phyloP scores from a whole-genome alignment of 2,113 vertebrate genomes.

The Ceratotherium simum region DNA sequence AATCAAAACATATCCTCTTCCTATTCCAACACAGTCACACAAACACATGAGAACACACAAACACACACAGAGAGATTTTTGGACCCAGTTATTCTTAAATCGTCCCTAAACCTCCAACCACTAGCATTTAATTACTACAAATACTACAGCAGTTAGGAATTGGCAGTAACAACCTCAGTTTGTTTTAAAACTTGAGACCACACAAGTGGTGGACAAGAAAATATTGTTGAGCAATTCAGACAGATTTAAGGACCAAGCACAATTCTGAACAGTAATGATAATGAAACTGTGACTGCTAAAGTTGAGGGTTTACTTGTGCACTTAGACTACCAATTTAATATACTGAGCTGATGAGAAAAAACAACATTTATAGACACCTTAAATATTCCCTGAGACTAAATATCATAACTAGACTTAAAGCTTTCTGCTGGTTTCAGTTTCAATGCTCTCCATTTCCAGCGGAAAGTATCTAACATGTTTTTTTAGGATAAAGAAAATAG shows the following conservation, averaged over 20 bases:
- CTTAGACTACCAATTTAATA: not conserved
- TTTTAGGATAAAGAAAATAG: not conserved
- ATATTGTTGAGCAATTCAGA: slow-evolving; percentile 60
- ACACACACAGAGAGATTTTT: slow-evolving; percentile 39
- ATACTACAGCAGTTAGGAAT: slow-evolving; percentile 38
- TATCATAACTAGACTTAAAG: not conserved
- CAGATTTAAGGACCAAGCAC: slow-evolving; percentile 68
- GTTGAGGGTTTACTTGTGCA: slow-evolving; percentile 27
- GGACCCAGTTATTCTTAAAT: slow-evolving; percentile 62
- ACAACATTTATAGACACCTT: slow-evolving; percentile 18
- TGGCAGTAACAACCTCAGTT: slow-evolving; percentile 70
- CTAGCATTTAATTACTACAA: slow-evolving; percentile 72
- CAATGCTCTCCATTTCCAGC: not conserved
- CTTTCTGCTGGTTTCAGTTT: not conserved
- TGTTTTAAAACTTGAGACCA: slow-evolving; percentile 83
- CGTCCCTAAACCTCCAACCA: slow-evolving; percentile 64
- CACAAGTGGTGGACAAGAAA: slow-evolving; percentile 78
- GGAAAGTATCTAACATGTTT: not conserved
- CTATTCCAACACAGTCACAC: not conserved
- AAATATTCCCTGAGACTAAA: not conserved
- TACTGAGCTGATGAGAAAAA: not conserved
- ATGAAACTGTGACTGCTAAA: slow-evolving; percentile 19
- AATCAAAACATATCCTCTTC: slow-evolving; percentile 74
- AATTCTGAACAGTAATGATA: slow-evolving; percentile 48
- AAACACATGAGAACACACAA: slow-evolving; percentile 18